These are phyloP conservation scores for Hemicrepidius hirtus DNA, from an alignment of 2,888 invertebrate genomes.

Conservation along the genomic window DNA sequence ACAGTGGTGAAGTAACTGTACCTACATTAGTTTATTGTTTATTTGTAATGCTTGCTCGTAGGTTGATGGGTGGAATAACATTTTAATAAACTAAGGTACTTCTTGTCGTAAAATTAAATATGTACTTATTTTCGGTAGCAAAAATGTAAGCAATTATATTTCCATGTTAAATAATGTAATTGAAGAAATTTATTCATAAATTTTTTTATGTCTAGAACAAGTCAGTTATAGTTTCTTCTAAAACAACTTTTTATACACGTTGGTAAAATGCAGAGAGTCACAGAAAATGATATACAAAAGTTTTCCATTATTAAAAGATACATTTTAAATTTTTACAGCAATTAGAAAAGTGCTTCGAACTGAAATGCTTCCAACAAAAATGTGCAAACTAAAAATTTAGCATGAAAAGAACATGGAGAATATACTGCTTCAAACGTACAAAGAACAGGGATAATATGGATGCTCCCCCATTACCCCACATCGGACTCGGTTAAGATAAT, in stretches of 20 bases:
- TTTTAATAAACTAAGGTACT: no score
- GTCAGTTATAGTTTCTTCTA: no score
- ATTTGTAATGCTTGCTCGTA: neutral
- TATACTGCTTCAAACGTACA: slow-evolving; percentile 71
- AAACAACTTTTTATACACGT: no score
- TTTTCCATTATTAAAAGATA: neutral
- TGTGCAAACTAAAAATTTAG: slow-evolving; percentile 54
- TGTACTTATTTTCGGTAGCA: no score
- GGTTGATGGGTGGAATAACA: neutral
- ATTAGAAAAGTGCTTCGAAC: slow-evolving; percentile 8
- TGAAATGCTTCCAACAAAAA: slow-evolving; percentile 7
- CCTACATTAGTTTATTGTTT: neutral
- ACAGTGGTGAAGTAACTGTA: neutral
- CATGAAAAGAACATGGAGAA: slow-evolving; percentile 71
- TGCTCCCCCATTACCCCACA: slow-evolving; percentile 57
- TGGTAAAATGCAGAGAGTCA: slow-evolving; percentile 8
- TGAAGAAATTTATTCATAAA: no score
- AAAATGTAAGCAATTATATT: no score
- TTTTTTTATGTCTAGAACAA: no score
- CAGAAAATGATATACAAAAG: neutral
- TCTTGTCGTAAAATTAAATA: no score
- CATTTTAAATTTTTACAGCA: slow-evolving; percentile 24
- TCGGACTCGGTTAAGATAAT: slow-evolving; percentile 57
- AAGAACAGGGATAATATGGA: slow-evolving; percentile 69
- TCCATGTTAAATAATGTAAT: no score